Evolutionary conservation across 2,113 vertebrate genomes (phyloP).

Genomic region (Xerus inauris): DNA sequence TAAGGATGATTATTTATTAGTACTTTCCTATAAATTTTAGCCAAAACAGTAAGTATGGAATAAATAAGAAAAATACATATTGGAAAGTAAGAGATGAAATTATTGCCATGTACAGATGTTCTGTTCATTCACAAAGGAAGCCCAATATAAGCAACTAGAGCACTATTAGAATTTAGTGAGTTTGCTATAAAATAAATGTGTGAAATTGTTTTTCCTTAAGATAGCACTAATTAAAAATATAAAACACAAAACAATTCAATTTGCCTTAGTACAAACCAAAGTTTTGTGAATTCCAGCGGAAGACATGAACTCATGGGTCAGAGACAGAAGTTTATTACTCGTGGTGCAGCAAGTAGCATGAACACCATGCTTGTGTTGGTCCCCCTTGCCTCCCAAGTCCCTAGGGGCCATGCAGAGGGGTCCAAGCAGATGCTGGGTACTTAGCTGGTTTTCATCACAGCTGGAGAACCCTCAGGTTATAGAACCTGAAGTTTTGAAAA

Average conservation of each 20-base stretch:
- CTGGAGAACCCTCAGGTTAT: neutral
- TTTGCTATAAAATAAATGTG: neutral
- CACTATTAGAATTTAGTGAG: neutral
- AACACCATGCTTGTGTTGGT: no score
- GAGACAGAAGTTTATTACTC: neutral
- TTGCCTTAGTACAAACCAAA: neutral
- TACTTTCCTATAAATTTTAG: neutral
- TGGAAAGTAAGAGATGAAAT: neutral
- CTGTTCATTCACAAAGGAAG: neutral
- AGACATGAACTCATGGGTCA: neutral
- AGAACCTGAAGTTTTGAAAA: neutral
- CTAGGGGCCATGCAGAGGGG: neutral
- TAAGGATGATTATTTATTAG: neutral
- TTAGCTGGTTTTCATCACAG: neutral
- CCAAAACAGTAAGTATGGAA: neutral
- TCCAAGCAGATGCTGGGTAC: neutral
- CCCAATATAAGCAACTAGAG: neutral
- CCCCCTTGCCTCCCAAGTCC: neutral
- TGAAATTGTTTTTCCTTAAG: neutral
- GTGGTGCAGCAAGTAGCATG: accelerated
- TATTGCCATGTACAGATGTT: neutral
- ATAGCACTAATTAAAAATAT: neutral
- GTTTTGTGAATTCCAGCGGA: neutral
- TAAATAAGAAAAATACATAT: neutral
- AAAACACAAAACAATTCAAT: neutral